These are phyloP conservation scores for Emydocephalus ijimae DNA, from an alignment of 2,113 vertebrate genomes.

Conservation along the genomic window DNA sequence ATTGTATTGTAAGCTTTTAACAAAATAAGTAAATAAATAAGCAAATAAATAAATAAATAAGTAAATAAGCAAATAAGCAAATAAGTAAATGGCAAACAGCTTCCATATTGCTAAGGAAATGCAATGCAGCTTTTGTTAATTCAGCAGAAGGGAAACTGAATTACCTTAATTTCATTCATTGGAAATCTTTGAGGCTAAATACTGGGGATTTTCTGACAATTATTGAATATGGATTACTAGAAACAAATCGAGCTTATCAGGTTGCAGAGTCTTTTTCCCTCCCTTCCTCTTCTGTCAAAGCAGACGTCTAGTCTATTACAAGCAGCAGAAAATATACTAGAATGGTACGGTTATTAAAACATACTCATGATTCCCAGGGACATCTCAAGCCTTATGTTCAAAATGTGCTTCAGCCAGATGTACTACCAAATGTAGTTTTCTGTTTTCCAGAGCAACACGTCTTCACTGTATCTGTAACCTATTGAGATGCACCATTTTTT, in stretches of 20 bases:
- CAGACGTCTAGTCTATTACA: background rate
- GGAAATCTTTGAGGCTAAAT: constrained; percentile 22
- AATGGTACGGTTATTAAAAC: background rate
- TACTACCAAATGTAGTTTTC: background rate
- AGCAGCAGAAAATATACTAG: background rate
- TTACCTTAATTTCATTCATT: constrained; percentile 42
- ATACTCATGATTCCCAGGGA: background rate
- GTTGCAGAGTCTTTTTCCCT: background rate
- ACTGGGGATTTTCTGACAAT: constrained; percentile 1
- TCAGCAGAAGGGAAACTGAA: background rate
- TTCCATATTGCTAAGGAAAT: background rate
- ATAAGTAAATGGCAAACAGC: background rate
- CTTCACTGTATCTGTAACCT: background rate
- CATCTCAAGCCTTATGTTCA: background rate
- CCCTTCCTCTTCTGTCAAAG: background rate
- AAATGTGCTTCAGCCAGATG: background rate
- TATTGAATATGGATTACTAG: background rate
- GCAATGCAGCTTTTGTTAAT: background rate
- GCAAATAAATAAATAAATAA: background rate
- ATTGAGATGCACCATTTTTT: background rate
- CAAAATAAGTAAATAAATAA: too few relatives aligned
- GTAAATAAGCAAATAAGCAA: too few relatives aligned
- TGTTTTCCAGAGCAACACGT: background rate
- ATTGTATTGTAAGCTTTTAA: too few relatives aligned
- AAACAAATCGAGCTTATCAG: background rate